phyloP scores from a whole-genome alignment of 2,113 vertebrate genomes.

The Dasyprocta punctata region DNA sequence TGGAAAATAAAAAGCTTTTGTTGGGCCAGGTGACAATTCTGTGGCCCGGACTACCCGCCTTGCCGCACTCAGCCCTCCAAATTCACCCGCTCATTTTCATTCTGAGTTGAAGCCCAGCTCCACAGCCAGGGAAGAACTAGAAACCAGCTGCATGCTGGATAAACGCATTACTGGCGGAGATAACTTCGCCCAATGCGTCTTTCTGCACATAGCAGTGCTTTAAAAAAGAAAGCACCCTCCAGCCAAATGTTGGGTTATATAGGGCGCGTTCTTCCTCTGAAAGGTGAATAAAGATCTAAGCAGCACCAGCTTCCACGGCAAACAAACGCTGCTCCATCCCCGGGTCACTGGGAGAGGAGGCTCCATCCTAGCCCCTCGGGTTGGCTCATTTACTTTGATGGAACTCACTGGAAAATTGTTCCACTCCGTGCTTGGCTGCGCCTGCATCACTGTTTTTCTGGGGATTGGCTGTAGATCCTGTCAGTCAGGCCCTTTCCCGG shows the following conservation, averaged over 20 bases:
- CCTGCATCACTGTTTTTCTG: slow-evolving; percentile 21
- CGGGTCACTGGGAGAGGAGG: not conserved
- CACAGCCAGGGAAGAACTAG: not conserved
- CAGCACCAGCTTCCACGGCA: not conserved
- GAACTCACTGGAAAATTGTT: slow-evolving; percentile 49
- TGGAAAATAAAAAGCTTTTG: not conserved
- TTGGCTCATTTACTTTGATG: slow-evolving; percentile 43
- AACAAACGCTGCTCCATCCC: not conserved
- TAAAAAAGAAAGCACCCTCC: slow-evolving; percentile 1
- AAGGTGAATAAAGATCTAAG: slow-evolving; percentile 27
- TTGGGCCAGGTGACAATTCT: slow-evolving; percentile 53
- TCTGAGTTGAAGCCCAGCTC: slow-evolving; percentile 4
- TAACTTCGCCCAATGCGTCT: not conserved
- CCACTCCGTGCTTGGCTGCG: not conserved
- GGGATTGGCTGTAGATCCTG: slow-evolving; percentile 27
- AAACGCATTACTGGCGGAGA: not conserved
- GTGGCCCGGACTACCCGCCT: slow-evolving; percentile 41
- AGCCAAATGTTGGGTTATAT: not conserved
- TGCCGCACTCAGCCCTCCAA: not conserved
- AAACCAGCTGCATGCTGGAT: not conserved
- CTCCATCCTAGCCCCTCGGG: not conserved
- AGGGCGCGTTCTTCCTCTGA: not conserved
- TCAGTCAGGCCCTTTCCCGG: slow-evolving; percentile 50
- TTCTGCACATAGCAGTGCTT: slow-evolving; percentile 22
- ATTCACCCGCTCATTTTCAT: not conserved